Conservation (phyloP, 1,140 invertebrate species). For the Holcopasites calliopsidis region DNA sequence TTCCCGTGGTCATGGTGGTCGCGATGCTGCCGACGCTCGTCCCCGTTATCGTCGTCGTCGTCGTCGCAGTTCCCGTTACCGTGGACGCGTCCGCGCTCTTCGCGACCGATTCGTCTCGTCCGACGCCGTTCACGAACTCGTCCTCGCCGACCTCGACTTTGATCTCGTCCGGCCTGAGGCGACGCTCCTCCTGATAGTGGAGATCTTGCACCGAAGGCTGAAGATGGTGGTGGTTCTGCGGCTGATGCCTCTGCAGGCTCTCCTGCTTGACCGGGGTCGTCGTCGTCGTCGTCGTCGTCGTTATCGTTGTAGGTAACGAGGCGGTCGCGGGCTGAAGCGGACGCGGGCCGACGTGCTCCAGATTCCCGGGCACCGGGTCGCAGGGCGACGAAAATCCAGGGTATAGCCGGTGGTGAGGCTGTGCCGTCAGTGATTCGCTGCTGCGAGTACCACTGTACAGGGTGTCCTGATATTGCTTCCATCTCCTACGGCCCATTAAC, state of each 20-base stretch:
- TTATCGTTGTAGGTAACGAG: slow-evolving; percentile 57
- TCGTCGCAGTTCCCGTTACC: slow-evolving; percentile 38
- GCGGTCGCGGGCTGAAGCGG: slow-evolving; percentile 60
- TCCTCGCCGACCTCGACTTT: slow-evolving; percentile 66
- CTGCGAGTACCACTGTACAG: slow-evolving; percentile 84
- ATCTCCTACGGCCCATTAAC: slow-evolving; percentile 96
- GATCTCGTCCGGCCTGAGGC: slow-evolving; percentile 63
- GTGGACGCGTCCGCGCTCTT: slow-evolving; percentile 44
- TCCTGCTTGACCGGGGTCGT: slow-evolving; percentile 64
- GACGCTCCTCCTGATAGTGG: slow-evolving; percentile 50
- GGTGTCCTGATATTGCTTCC: slow-evolving; percentile 93
- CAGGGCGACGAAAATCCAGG: slow-evolving; percentile 62
- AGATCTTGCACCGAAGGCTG: slow-evolving; percentile 39
- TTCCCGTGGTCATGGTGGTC: slow-evolving; percentile 57
- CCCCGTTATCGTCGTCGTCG: slow-evolving; percentile 22
- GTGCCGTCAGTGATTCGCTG: slow-evolving; percentile 73
- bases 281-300: slow-evolving; percentile 49
- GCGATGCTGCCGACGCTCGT: slow-evolving; percentile 24
- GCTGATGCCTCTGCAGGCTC: slow-evolving; percentile 63
- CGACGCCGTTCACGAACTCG: slow-evolving; percentile 56
- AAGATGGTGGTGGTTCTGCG: slow-evolving; percentile 61
- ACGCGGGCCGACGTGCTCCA: slow-evolving; percentile 68
- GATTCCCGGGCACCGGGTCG: slow-evolving; percentile 65
- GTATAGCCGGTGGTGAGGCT: slow-evolving; percentile 68
- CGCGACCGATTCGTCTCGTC: slow-evolving; percentile 48